phyloP scores from a whole-genome alignment of 2,797 vertebrate species.

The Austrolebias charrua region DNA sequence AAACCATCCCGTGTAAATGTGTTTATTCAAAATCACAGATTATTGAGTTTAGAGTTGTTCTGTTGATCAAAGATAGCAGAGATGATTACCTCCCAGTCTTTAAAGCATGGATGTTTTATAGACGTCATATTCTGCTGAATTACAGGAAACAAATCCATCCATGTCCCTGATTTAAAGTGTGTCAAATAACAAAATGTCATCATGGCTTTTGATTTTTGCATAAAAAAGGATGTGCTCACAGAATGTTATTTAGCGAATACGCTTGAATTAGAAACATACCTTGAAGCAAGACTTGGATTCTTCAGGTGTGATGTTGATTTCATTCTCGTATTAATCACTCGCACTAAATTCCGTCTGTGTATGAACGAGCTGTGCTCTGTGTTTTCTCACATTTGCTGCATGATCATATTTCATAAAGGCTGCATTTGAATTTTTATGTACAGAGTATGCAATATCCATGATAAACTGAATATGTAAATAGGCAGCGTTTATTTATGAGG shows the following conservation, averaged over 20 bases:
- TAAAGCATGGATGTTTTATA: constrained; percentile 36
- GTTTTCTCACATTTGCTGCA: constrained; percentile 80
- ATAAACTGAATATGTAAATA: constrained; percentile 87
- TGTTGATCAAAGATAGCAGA: not conserved
- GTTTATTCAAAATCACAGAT: not conserved
- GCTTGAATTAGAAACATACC: not conserved
- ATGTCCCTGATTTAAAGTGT: constrained; percentile 32
- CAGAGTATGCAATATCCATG: constrained; percentile 83
- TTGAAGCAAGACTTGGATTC: constrained; percentile 57
- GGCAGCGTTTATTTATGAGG: constrained; percentile 84
- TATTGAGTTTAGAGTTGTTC: not conserved
- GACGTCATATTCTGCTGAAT: constrained; percentile 25
- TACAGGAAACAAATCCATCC: constrained; percentile 39
- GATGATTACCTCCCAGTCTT: constrained; percentile 28
- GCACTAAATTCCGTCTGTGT: constrained; percentile 68
- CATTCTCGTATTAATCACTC: constrained; percentile 76
- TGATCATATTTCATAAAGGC: constrained; percentile 86
- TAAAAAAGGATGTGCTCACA: constrained; percentile 1
- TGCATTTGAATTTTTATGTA: constrained; percentile 85
- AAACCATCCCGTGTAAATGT: no score
- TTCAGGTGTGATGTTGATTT: constrained; percentile 66
- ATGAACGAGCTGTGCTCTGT: constrained; percentile 71
- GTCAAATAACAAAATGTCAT: constrained; percentile 41
- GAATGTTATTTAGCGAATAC: constrained; percentile 4
- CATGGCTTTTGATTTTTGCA: not conserved